phyloP scores from a whole-genome alignment of 1,140 invertebrate species.

The Pseudomyrmex flavicornis region DNA sequence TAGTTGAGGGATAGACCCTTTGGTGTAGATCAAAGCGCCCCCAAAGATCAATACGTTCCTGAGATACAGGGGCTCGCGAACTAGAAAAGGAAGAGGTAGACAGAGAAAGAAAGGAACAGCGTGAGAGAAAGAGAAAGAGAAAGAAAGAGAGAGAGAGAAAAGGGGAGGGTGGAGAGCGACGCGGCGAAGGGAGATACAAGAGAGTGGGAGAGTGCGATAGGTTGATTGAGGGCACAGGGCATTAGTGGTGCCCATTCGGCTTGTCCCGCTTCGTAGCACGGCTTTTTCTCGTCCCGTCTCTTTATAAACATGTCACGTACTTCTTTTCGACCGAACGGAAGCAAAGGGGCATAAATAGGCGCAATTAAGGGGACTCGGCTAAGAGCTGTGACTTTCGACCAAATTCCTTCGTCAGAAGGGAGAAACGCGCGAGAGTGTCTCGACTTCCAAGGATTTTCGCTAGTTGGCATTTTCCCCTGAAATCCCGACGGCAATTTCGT shows the following conservation, averaged over 20 bases:
- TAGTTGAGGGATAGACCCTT: conserved; percentile 74
- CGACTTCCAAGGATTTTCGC: conserved; percentile 17
- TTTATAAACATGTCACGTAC: conserved; percentile 85
- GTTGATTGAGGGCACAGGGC: conserved; percentile 82
- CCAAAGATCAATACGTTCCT: conserved; percentile 81
- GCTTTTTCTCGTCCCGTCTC: conserved; percentile 51
- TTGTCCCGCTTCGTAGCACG: conserved; percentile 43
- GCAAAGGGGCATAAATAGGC: conserved; percentile 84
- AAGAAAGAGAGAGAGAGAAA: conserved; percentile 16
- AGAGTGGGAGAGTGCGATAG: conserved; percentile 71
- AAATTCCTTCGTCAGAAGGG: conserved; percentile 44
- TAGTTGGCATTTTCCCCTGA: neutral
- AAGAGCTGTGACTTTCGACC: conserved; percentile 55
- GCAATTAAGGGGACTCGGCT: conserved; percentile 81
- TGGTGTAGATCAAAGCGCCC: conserved; percentile 82
- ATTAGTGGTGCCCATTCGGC: conserved; percentile 76
- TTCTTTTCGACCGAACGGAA: conserved; percentile 77
- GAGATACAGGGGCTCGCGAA: conserved; percentile 65
- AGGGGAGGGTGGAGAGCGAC: conserved; percentile 41
- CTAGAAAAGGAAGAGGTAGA: conserved; percentile 19
- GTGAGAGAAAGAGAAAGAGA: conserved; percentile 32
- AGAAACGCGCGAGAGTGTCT: conserved; percentile 8
- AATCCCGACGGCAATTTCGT: neutral
- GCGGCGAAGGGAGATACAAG: conserved; percentile 14
- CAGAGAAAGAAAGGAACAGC: neutral